Evolutionary conservation across 1,140 invertebrate genomes (phyloP).

Genomic region (Drosophila lacteicornis): DNA sequence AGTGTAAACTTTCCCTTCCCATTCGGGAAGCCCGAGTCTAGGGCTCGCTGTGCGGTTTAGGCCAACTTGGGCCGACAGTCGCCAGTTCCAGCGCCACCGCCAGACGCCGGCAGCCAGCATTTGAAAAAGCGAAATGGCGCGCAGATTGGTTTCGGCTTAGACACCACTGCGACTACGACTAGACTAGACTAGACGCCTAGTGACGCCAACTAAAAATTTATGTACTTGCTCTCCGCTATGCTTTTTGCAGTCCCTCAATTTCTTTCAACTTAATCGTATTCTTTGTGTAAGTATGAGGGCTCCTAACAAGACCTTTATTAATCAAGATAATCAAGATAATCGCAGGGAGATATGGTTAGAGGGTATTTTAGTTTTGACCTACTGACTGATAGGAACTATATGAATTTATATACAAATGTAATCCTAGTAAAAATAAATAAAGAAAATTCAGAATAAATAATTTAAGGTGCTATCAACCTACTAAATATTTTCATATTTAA

Average conservation of each 20-base stretch:
- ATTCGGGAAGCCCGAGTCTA: conserved; percentile 9
- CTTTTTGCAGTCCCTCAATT: conserved; percentile 56
- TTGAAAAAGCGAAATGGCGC: conserved; percentile 74
- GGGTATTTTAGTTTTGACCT: background rate
- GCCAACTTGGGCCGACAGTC: conserved; percentile 77
- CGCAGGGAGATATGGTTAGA: background rate
- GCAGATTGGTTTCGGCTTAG: conserved; percentile 77
- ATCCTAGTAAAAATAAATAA: background rate
- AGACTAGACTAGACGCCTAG: conserved; percentile 70
- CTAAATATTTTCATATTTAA: too few relatives aligned
- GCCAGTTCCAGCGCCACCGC: conserved; percentile 31
- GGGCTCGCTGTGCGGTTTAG: conserved; percentile 51
- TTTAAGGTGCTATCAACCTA: too few relatives aligned
- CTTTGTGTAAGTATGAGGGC: background rate
- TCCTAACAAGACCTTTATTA: conserved; percentile 18
- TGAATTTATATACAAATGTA: background rate
- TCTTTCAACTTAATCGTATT: conserved; percentile 54
- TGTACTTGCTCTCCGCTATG: conserved; percentile 59
- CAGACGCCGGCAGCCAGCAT: conserved; percentile 69
- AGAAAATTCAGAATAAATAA: too few relatives aligned
- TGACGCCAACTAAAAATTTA: conserved; percentile 76
- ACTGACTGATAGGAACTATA: background rate
- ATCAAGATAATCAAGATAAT: conserved; percentile 32
- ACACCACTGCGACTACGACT: conserved; percentile 65
- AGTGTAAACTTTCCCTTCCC: conserved; percentile 51